These are phyloP conservation scores for Ditylenchus dipsaci DNA, from an alignment of 1,140 invertebrate species.

Conservation along the genomic window DNA sequence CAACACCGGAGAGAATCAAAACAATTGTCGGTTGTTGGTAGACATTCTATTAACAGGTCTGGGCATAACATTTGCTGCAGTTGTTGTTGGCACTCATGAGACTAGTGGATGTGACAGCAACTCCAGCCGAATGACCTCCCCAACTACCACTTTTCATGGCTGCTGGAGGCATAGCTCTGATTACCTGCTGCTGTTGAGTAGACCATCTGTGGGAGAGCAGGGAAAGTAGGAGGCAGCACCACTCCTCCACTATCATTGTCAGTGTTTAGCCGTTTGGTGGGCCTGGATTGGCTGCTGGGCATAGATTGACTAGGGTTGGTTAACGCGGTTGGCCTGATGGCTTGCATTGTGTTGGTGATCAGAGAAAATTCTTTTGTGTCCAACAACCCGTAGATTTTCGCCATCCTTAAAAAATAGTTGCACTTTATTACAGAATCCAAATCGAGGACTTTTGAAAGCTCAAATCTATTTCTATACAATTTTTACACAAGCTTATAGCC, in stretches of 20 bases:
- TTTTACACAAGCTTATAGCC: no score
- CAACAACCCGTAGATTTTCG: slow-evolving; percentile 39
- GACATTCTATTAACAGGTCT: slow-evolving; percentile 16
- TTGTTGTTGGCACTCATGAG: not conserved
- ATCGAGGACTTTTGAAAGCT: no score
- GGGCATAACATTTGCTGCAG: slow-evolving; percentile 18
- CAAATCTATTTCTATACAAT: no score
- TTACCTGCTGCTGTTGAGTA: not conserved
- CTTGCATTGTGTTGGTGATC: slow-evolving; percentile 38
- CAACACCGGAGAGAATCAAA: not conserved
- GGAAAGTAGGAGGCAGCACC: not conserved
- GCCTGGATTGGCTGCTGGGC: not conserved
- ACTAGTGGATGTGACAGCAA: slow-evolving; percentile 9
- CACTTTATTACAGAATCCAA: no score
- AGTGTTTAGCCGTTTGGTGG: slow-evolving; percentile 8
- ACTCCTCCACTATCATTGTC: slow-evolving; percentile 3
- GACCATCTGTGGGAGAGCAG: not conserved
- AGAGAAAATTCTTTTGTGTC: slow-evolving; percentile 48
- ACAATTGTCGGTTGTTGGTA: slow-evolving; percentile 1
- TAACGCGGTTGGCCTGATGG: slow-evolving; percentile 36
- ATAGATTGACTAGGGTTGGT: not conserved
- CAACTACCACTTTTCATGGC: slow-evolving; percentile 51
- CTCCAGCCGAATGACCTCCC: slow-evolving; percentile 50
- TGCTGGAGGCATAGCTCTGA: no score
- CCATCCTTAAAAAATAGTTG: slow-evolving; percentile 9